Conservation (phyloP, 2,113 vertebrate genomes). For the Bos taurus region ARS-UCD2.0 NC_037342.1:15449501-15450000, state of each 20-base stretch:
- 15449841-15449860: not conserved
- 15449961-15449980: not conserved
- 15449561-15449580: not conserved
- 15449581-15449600: not conserved
- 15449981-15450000: not conserved
- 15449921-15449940: not conserved
- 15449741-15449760: not conserved
- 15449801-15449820: not conserved
- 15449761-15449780: not conserved
- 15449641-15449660: not conserved
- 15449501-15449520: slow-evolving; percentile 89
- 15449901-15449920: not conserved
- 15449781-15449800: not conserved
- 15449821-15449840: not conserved
- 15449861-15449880: not conserved
- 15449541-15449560: not conserved
- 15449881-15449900: not conserved
- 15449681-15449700: not conserved
- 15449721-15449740: not conserved
- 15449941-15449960: not conserved
- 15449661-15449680: not conserved
- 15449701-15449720: not conserved
- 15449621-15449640: not conserved
- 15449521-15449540: not conserved
- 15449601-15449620: not conserved